Conservation (phyloP, 2,113 vertebrate genomes). For the Phyllostomus discolor region DNA sequence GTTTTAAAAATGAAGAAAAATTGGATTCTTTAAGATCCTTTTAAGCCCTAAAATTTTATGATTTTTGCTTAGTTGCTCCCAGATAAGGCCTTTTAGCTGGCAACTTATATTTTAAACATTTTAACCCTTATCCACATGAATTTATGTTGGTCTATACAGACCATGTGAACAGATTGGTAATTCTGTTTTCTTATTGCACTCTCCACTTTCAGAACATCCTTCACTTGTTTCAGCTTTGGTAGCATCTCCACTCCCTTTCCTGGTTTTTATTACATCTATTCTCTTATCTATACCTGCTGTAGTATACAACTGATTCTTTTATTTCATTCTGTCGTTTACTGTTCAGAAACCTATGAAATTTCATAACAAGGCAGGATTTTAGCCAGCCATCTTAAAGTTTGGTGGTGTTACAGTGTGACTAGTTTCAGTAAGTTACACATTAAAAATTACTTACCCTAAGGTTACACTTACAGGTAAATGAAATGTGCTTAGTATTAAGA, state of each 20-base stretch:
- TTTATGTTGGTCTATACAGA: neutral
- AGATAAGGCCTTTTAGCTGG: neutral
- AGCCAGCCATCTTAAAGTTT: neutral
- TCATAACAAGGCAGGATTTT: neutral
- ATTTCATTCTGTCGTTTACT: neutral
- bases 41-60: neutral
- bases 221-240: neutral
- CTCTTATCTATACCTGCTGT: neutral
- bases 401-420: neutral
- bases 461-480: neutral
- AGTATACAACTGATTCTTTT: neutral
- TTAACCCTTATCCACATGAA: neutral
- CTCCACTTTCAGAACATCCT: neutral
- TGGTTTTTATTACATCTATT: neutral
- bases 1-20: neutral
- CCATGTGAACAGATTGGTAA: neutral
- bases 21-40: neutral
- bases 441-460: slow-evolving; percentile 19
- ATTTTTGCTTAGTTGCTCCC: neutral
- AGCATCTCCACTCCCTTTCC: neutral
- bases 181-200: neutral
- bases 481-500: neutral
- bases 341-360: neutral
- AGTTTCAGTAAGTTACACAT: neutral
- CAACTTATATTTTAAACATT: neutral